A percentile compares a stretch with the other conserved stretches of the same genome.
Evolutionary conservation across 2,888 invertebrate genomes (phyloP).

Genomic region (Patella caerulea): DNA sequence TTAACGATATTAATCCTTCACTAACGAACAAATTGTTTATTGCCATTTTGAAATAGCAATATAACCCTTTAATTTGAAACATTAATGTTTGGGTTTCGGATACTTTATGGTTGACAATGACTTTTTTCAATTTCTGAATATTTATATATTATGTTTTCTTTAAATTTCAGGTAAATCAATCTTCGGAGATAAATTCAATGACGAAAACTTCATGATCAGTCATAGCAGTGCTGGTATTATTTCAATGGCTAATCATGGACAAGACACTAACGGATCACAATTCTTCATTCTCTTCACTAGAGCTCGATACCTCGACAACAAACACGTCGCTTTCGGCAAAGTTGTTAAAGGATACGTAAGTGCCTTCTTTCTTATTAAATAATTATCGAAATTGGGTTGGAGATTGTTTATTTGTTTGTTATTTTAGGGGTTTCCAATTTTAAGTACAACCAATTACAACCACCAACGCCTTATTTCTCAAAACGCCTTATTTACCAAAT

Average conservation of each 20-base stretch:
- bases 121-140: neutral
- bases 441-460: too few species aligned
- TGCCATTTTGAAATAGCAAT: too few species aligned
- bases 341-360: conserved; percentile 69
- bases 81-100: too few species aligned
- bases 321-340: conserved; percentile 72
- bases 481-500: too few species aligned
- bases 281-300: conserved; percentile 70
- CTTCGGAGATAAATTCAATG: conserved; percentile 68
- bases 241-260: conserved; percentile 72
- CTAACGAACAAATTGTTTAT: too few species aligned
- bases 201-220: conserved; percentile 69
- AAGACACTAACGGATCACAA: conserved; percentile 71
- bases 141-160: neutral
- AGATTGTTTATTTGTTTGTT: too few species aligned
- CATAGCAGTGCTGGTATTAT: conserved; percentile 69
- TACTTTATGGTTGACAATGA: too few species aligned
- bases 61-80: too few species aligned
- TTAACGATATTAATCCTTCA: too few species aligned
- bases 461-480: too few species aligned
- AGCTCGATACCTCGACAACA: conserved; percentile 69
- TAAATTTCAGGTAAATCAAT: conserved; percentile 64
- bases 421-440: too few species aligned
- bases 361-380: conserved; percentile 7
- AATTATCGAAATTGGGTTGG: too few species aligned